phyloP scores from a whole-genome alignment of 2,113 vertebrate genomes.

The Calidris pugnax region DNA sequence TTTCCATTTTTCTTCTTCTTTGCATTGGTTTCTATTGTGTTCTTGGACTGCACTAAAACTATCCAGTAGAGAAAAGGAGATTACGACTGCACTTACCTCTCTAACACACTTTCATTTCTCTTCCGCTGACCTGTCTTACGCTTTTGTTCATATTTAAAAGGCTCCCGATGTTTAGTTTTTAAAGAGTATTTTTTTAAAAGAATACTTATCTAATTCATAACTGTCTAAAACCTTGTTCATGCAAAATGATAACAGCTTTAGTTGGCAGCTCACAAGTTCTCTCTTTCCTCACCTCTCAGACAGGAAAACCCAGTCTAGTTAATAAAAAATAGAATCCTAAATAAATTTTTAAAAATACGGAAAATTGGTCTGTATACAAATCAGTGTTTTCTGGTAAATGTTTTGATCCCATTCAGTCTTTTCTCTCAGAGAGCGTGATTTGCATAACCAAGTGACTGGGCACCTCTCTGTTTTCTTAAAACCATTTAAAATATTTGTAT shows the following conservation, averaged over 20 bases:
- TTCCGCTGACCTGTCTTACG: not conserved
- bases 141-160: not conserved
- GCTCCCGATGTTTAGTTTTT: not conserved
- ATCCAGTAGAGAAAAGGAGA: not conserved
- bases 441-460: not conserved
- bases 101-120: not conserved
- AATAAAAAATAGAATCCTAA: not conserved
- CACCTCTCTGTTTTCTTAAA: not conserved
- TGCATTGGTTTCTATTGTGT: slow-evolving; percentile 1
- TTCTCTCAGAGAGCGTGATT: not conserved
- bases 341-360: not conserved
- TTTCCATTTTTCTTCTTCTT: not conserved
- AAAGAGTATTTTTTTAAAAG: not conserved
- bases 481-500: not conserved
- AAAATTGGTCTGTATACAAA: not conserved
- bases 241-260: not conserved
- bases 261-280: not conserved
- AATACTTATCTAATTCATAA: not conserved
- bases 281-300: not conserved
- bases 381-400: not conserved
- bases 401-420: not conserved
- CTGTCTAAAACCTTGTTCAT: not conserved
- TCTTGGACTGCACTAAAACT: not conserved
- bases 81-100: not conserved
- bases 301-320: not conserved